These are phyloP conservation scores for Uloborus plumipes DNA, from an alignment of 2,888 invertebrate genomes.

Conservation along the genomic window DNA sequence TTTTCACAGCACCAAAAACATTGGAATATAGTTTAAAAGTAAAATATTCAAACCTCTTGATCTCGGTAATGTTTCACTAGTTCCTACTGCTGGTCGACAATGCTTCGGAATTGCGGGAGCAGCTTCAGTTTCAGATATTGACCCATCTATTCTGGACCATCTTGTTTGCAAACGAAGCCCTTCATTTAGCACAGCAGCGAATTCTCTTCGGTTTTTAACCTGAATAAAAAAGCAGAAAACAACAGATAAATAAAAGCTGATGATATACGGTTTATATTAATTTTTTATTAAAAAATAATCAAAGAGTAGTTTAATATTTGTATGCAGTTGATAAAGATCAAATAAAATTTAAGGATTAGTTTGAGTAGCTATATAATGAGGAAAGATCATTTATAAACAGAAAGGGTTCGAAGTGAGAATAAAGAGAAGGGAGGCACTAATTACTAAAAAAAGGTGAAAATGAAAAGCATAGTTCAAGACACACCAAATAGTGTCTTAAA, in stretches of 20 bases:
- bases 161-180: conserved; percentile 54
- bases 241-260: background rate
- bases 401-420: too few relatives aligned
- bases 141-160: conserved; percentile 38
- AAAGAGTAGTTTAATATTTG: too few relatives aligned
- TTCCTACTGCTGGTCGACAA: conserved; percentile 34
- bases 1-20: too few relatives aligned
- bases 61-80: conserved; percentile 56
- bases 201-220: conserved; percentile 44
- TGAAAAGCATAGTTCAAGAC: too few relatives aligned
- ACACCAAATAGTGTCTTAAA: too few relatives aligned
- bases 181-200: conserved; percentile 57
- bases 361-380: too few relatives aligned
- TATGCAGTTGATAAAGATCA: too few relatives aligned
- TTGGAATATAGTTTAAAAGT: too few relatives aligned
- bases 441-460: too few relatives aligned
- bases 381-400: too few relatives aligned
- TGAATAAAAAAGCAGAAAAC: background rate
- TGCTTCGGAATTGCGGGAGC: conserved; percentile 49
- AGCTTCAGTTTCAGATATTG: conserved; percentile 33
- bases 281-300: background rate
- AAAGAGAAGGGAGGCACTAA: too few relatives aligned
- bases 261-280: background rate
- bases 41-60: conserved; percentile 43
- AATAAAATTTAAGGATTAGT: too few relatives aligned